phyloP scores from a whole-genome alignment of 2,113 vertebrate species.

The Rhagologus leucostigma region DNA sequence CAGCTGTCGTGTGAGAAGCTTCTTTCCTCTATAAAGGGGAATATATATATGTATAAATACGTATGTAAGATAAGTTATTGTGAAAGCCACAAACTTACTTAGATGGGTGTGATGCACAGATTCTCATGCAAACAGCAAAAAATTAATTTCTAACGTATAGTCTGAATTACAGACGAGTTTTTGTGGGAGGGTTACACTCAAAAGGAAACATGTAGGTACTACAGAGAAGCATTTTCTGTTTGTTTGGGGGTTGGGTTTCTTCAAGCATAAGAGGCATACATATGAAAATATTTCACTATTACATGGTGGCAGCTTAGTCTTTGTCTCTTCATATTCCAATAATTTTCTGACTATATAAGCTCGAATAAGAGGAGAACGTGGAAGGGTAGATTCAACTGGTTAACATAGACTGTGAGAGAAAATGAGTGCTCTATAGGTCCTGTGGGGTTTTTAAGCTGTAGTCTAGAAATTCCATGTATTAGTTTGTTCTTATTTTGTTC shows the following conservation, averaged over 20 bases:
- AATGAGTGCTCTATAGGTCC: not conserved
- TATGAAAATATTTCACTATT: not conserved
- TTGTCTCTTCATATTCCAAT: not conserved
- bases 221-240: not conserved
- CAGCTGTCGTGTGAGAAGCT: not conserved
- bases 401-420: not conserved
- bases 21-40: not conserved
- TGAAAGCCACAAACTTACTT: not conserved
- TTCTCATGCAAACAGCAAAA: not conserved
- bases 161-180: not conserved
- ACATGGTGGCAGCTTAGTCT: not conserved
- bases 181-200: not conserved
- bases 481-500: not conserved
- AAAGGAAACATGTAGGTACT: not conserved
- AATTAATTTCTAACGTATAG: not conserved
- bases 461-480: not conserved
- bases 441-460: not conserved
- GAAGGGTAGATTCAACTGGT: not conserved
- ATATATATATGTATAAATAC: not conserved
- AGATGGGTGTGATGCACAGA: not conserved
- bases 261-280: not conserved
- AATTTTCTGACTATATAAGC: not conserved
- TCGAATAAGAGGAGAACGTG: not conserved
- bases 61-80: not conserved
- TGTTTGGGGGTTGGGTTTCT: not conserved